Evolutionary conservation across 2,888 invertebrate species (phyloP), one percentile per base, ranked within the genome.

Genomic region (Diplolepis rosae): DNA sequence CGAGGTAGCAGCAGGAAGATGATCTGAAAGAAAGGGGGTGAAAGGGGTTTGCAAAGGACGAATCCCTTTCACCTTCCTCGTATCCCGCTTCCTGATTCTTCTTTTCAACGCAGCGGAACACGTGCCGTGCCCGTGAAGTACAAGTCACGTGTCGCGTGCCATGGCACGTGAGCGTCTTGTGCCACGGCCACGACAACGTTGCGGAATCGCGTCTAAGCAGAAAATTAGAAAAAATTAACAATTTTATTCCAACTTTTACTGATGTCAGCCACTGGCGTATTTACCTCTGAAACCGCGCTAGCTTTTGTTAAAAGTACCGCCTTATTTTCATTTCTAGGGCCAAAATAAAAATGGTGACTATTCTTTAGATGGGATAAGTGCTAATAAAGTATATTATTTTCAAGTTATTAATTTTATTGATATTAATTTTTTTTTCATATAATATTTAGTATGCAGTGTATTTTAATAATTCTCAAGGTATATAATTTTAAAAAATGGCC

Each of bases 81-180:
- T 45, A 28, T 56, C 27, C 66, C 66, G 50, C 51, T 72, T 75
- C 73, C 73, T 73, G 65, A 69, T 69, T 75, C 65, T 65, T 75
- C 61, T 70, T 73, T 73, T 70, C 35, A 68, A 48, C 54, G 54
- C 52, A 67, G 39, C 50, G 73, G 68, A 70, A 72, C 71, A 71
- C 75, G 75, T 72, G 51, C 48, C 51, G 18, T 35, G 35, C 22
- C 61, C 61, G 56, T 56, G 24, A 61, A 61, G 61, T 61, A 61
- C 39, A 39, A 50, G 51, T 67, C 66, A 39, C 50, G 51, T 67
- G 66, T 67, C 66, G 66, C 66, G 66, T 67, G 70, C 70, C 9
- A 56, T 51, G 48, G 66, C 69, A 72, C 66, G 71, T 65, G 68
- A 69, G 66, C 56, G 35, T 70, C 61, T 66, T 69, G 71, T 75